Conservation (phyloP, 2,113 vertebrate genomes). For the Melanocharis versteri region DNA sequence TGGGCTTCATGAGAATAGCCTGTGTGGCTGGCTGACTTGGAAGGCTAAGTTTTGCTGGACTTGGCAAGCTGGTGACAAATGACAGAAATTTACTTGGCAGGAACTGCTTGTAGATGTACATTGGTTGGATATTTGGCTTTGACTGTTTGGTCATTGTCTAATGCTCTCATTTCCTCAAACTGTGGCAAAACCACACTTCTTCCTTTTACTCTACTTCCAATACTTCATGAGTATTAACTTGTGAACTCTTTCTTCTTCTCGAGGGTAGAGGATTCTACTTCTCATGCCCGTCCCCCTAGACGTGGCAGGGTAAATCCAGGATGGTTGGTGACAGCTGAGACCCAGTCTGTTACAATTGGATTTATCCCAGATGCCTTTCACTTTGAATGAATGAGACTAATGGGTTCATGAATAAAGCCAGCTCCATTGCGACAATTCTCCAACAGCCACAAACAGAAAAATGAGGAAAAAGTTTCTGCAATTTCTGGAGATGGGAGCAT, state of each 20-base stretch:
- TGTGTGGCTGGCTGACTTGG: neutral
- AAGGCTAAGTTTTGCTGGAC: neutral
- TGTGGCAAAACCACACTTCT: neutral
- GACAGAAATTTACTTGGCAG: neutral
- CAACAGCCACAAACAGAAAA: neutral
- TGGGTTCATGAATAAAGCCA: neutral
- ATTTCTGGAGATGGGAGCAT: neutral
- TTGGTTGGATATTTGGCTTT: neutral
- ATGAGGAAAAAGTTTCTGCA: neutral
- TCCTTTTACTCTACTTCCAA: neutral
- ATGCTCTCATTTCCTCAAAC: neutral
- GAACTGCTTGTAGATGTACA: neutral
- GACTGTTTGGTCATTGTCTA: neutral
- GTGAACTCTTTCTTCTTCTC: neutral
- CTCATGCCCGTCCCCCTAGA: fast-evolving
- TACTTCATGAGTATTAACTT: neutral
- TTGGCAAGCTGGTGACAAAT: neutral
- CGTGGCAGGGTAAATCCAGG: neutral
- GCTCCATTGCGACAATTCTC: neutral
- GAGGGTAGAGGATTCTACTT: neutral
- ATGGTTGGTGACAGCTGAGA: neutral
- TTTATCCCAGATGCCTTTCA: neutral
- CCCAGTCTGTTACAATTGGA: neutral
- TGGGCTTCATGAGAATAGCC: neutral
- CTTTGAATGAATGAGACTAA: neutral